Base-by-base conservation (phyloP, 2,113 vertebrate species). In the Vulpes vulpes region DNA sequence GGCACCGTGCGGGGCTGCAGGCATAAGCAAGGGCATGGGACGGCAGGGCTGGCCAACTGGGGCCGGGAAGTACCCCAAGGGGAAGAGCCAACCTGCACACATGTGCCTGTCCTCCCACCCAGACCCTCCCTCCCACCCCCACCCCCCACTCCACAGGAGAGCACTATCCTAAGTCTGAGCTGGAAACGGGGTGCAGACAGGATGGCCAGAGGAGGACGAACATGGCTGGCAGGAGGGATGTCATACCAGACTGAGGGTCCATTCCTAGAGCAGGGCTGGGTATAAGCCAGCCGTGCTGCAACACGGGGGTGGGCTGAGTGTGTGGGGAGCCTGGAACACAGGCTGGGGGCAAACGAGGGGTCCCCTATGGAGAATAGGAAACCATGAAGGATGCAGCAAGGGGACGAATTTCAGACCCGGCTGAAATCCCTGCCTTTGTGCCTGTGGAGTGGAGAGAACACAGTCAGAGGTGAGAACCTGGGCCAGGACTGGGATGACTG, bases 1-100 rank as follows among this genome's bases (percentile, higher is more conserved):
- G 23, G 53, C 23, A 10, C 38, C 30, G 11, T 7, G 2, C 55
- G 14, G 35, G 87, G 71, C 27, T 32, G 20, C 38, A 30, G 73
- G 59, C 49, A 15, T 27, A 30, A 16, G 87, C 27, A 0, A n/a
- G 43, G 14, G 10, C 5, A 2, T 0, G 14, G 16, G 27, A 27
- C 3, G 11, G 20, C 57, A 8, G 35, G 25, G 8, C 62, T 16
- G 51, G 35, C 55, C 4, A 2, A 17, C 80, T 15, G 38, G 65
- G 32, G 15, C 89, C 11, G 15, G 59, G 30, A 64, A 55, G 88
- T 5, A 30, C 43, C 3, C 5, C 3, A 5, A 25, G 30, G 60
- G n/a, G 53, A 49, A 35, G 1, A 0, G n/a, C 10, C 27, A 10
- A 5, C 49, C 71, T 10, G 71, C 32, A 53, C 55, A 51, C 3